A percentile compares a stretch with the other conserved stretches of the same genome.
Conservation (phyloP, 2,113 vertebrate genomes). For the Synchiropus splendidus region DNA sequence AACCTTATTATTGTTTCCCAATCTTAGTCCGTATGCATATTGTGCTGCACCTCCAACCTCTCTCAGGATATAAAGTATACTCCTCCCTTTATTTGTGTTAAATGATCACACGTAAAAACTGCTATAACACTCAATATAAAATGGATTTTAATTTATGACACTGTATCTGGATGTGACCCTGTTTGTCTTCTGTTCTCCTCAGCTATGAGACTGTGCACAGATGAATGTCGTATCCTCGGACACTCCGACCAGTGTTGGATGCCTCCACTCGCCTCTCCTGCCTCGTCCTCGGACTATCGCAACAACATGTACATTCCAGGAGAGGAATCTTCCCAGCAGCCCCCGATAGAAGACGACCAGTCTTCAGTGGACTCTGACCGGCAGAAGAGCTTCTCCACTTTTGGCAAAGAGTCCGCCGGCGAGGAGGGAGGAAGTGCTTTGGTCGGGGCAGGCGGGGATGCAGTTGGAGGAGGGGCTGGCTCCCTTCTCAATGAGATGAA, state of each 20-base stretch:
- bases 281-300: conserved; percentile 81
- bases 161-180: conserved; percentile 1
- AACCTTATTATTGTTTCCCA: too few species aligned
- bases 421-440: conserved; percentile 46
- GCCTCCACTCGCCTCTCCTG: conserved; percentile 79
- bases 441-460: conserved; percentile 42
- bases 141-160: too few species aligned
- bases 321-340: conserved; percentile 75
- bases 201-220: conserved; percentile 93
- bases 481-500: conserved; percentile 95
- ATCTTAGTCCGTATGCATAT: background rate
- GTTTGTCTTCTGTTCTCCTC: conserved; percentile 4
- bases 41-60: too few species aligned
- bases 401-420: conserved; percentile 79
- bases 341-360: conserved; percentile 71
- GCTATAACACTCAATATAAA: too few species aligned
- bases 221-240: conserved; percentile 89
- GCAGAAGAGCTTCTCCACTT: conserved; percentile 93
- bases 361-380: conserved; percentile 71
- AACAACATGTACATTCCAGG: conserved; percentile 95
- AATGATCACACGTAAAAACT: too few species aligned
- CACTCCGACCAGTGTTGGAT: conserved; percentile 99
- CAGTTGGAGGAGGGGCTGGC: conserved; percentile 58
- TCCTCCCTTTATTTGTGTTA: too few species aligned
- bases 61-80: too few species aligned